phyloP scores from a whole-genome alignment of 2,113 vertebrate genomes.

The Oenanthe melanoleuca region DNA sequence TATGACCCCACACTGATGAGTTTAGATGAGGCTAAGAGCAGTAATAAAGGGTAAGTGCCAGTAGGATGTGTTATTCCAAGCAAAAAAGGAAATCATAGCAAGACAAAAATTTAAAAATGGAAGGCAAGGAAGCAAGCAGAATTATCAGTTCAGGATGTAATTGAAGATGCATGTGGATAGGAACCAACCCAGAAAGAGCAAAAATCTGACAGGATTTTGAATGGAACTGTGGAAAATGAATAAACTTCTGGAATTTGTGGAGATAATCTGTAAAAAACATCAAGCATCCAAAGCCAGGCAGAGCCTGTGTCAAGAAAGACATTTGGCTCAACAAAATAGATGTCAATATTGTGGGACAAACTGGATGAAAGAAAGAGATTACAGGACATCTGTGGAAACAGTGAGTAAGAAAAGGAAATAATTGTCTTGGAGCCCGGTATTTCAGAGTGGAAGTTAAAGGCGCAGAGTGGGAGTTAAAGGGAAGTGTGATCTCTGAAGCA shows the following conservation, averaged over 20 bases:
- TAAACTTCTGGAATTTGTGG: not conserved
- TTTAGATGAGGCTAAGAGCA: slow-evolving; percentile 12
- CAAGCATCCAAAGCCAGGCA: not conserved
- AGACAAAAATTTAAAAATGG: slow-evolving; percentile 8
- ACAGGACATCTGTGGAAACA: slow-evolving; percentile 3
- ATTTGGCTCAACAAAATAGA: not conserved
- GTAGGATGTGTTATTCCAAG: slow-evolving; percentile 41
- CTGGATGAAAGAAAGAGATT: not conserved
- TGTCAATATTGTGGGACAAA: not conserved
- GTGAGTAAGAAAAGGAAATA: not conserved
- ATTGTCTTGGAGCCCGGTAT: not conserved
- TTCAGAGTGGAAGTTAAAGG: not conserved
- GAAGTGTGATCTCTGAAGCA: not conserved
- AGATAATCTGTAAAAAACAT: not conserved
- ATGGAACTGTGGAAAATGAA: not conserved
- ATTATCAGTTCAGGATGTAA: slow-evolving; percentile 26
- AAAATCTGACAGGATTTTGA: not conserved
- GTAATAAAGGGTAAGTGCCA: not conserved
- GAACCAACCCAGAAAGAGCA: not conserved
- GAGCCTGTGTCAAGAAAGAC: not conserved
- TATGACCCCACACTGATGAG: slow-evolving; percentile 32
- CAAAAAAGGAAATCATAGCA: slow-evolving; percentile 6
- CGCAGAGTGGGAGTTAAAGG: not conserved
- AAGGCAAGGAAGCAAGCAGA: slow-evolving; percentile 15
- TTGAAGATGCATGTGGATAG: not conserved